Base-by-base conservation (phyloP, 1,140 invertebrate genomes). In the Atta colombica region DNA sequence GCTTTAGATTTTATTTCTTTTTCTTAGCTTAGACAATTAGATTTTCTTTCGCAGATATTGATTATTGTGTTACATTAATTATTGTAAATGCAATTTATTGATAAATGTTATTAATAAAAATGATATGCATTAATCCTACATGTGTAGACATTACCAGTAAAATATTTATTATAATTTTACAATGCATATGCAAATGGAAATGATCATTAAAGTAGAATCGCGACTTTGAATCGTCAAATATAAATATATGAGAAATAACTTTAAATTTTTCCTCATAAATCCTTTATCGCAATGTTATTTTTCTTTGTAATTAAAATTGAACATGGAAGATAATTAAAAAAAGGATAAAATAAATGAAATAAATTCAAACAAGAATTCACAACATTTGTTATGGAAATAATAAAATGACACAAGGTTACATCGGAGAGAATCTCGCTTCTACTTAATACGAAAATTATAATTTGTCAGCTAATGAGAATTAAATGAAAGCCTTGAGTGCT, bases 131-230 rank as follows among this genome's bases (percentile, higher is more conserved):
- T 58, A 81, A 45, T 81, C 7, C 16, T 49, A 31, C 18, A 31
- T 66, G 18, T 21, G 14, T 2, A 49, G 2, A 58, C 12, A 28
- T 45, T 58, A 35, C 1, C n/a, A 21, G 35, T 0, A 25, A 21
- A 58, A 55, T 69, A 55, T 80, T 68, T 68, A 55, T 81, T 45
- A 77, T 65, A 77, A 77, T 28, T 39, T 60, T 7, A 28, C 25
- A 35, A 16, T 10, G 2, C 63, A 18, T 58, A 28, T 55, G 14
- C 10, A 49, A 69, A 31, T n/a, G n/a, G 7, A n/a, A 71, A 28
- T 60, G 10, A 81, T 45, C 2, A 12, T 55, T 53, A 28, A 58
- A 45, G 7, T 60, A 21, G 12, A 60, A 81, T 55, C 10, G 10
- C 10, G n/a, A 55, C 7, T 39, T 0, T 28, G 18, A 80, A 14